Evolutionary conservation across 2,113 vertebrate species (phyloP).

Genomic region (Theristicus caerulescens): DNA sequence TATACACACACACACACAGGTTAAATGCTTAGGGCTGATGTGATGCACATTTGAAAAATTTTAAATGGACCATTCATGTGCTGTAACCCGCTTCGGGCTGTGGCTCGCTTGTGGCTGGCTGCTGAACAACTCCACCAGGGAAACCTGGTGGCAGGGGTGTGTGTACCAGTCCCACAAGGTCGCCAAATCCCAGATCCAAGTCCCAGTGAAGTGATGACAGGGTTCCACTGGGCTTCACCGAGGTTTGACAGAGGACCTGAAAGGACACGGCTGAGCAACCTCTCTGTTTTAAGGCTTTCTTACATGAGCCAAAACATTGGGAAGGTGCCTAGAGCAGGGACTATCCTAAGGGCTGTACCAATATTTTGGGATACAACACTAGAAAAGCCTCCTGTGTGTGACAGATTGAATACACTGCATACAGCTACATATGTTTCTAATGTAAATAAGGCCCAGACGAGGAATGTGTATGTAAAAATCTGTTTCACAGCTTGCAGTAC

Average conservation of each 20-base stretch:
- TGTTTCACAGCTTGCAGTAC: neutral
- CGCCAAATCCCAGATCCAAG: neutral
- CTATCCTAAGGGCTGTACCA: neutral
- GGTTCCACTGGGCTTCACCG: neutral
- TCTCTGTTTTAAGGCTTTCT: neutral
- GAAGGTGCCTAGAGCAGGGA: neutral
- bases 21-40: neutral
- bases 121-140: neutral
- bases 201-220: neutral
- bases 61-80: neutral
- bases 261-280: neutral
- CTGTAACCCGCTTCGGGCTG: neutral
- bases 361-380: neutral
- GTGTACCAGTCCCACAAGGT: neutral
- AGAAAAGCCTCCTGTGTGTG: neutral
- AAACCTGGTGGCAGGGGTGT: neutral
- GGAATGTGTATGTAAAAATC: neutral
- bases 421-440: neutral
- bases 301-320: neutral
- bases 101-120: fast-evolving
- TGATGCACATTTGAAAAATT: neutral
- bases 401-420: neutral
- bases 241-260: neutral
- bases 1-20: neutral
- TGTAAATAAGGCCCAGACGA: neutral